Evolutionary conservation across 2,797 vertebrate species (phyloP).

Genomic region (Remorina albescens): DNA sequence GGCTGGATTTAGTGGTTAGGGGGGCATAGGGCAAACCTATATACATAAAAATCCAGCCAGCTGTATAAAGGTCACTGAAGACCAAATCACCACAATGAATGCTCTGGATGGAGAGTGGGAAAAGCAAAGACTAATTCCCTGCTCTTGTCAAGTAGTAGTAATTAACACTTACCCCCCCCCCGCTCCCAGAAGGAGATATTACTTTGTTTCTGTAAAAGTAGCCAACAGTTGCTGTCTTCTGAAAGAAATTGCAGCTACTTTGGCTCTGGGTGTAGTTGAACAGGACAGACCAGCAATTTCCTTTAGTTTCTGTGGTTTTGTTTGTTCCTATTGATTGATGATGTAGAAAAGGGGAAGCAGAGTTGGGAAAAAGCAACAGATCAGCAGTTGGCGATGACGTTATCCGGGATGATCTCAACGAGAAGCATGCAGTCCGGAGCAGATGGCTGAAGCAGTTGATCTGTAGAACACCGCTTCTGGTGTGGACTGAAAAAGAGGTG

Average conservation of each 20-base stretch:
- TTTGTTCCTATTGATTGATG: constrained; percentile 26
- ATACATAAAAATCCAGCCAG: no score
- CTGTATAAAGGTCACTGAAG: no score
- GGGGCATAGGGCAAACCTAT: no score
- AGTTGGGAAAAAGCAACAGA: constrained; percentile 33
- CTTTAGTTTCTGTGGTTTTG: constrained; percentile 22
- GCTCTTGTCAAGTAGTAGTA: no score
- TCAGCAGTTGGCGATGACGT: constrained; percentile 57
- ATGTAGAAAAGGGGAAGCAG: background rate
- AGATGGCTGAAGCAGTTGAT: constrained; percentile 72
- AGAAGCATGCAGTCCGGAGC: constrained; percentile 51
- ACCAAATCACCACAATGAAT: no score
- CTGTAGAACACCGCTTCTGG: constrained; percentile 52
- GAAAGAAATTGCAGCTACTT: background rate
- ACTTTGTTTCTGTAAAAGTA: background rate
- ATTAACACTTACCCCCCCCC: no score
- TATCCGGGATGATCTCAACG: constrained; percentile 52
- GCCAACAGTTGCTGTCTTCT: background rate
- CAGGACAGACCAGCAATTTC: background rate
- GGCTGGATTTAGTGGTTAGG: no score
- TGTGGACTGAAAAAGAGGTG: constrained; percentile 31
- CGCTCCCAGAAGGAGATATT: background rate
- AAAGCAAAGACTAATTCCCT: no score
- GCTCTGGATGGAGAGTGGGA: no score
- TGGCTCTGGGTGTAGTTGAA: constrained; percentile 5